Evolutionary conservation across 2,797 vertebrate species (phyloP).

Genomic region (Pitangus sulphuratus): DNA sequence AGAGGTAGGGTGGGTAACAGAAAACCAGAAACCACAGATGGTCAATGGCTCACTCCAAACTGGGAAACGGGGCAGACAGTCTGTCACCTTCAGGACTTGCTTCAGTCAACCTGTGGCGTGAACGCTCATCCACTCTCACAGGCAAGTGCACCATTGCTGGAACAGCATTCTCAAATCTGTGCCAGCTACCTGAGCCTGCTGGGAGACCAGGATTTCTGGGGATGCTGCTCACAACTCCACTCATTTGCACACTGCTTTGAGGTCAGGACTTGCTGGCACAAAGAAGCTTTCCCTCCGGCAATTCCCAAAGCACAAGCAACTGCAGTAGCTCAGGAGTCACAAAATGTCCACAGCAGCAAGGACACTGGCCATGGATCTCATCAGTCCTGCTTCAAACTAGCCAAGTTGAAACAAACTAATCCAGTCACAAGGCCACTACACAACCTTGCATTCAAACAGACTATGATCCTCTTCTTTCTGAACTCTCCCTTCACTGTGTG

Average conservation of each 20-base stretch:
- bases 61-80: background rate
- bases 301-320: background rate
- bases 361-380: background rate
- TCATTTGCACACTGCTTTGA: background rate
- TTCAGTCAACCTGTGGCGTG: background rate
- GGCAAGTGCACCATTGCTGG: background rate
- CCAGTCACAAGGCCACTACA: background rate
- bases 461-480: background rate
- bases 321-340: background rate
- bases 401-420: background rate
- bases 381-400: background rate
- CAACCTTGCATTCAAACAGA: background rate
- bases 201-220: background rate
- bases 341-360: background rate
- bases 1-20: rapidly evolving
- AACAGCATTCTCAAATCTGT: rapidly evolving
- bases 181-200: background rate
- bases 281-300: background rate
- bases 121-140: background rate
- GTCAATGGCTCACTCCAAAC: background rate
- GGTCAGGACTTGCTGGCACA: background rate
- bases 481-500: background rate
- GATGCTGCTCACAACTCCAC: background rate
- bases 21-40: background rate
- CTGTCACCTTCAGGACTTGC: background rate